A percentile compares a stretch with the other conserved stretches of the same genome.
phyloP scores from a whole-genome alignment of 2,888 invertebrate genomes.

The Gymnosoma rotundatum region DNA sequence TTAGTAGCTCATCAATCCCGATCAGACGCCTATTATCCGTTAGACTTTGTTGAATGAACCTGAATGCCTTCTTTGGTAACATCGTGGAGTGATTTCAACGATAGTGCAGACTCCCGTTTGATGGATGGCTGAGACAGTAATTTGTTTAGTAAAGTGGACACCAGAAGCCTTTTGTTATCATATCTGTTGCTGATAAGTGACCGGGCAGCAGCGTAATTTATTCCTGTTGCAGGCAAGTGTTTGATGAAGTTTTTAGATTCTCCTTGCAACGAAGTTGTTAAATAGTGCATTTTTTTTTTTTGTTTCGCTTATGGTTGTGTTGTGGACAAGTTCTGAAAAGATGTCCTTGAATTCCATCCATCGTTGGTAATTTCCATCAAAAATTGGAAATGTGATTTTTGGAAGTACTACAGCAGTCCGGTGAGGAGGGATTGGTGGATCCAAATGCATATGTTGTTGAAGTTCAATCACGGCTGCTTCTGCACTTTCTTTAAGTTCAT shows the following conservation, averaged over 20 bases:
- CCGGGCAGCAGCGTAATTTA: not conserved
- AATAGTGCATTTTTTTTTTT: not conserved
- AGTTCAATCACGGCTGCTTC: not conserved
- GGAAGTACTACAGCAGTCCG: not conserved
- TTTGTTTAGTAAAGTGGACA: not conserved
- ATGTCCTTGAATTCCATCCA: not conserved
- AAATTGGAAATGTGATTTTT: not conserved
- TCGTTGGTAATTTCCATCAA: not conserved
- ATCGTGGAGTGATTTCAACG: not conserved
- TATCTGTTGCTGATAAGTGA: not conserved
- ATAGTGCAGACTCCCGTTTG: not conserved
- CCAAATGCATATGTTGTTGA: not conserved
- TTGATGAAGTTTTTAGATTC: conserved; percentile 2
- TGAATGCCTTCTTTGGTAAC: not conserved
- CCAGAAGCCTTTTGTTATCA: not conserved
- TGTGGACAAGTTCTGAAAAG: not conserved
- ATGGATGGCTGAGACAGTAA: not conserved
- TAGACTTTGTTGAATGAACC: not conserved
- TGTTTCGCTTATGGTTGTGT: not conserved
- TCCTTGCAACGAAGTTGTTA: not conserved
- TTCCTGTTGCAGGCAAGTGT: conserved; percentile 5
- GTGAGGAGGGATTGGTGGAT: not conserved
- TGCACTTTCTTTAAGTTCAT: not conserved
- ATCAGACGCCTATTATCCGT: too few relatives aligned
- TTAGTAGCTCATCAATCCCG: too few relatives aligned